Evolutionary conservation across 2,113 vertebrate genomes (phyloP).

Genomic region (Silurus asotus): DNA sequence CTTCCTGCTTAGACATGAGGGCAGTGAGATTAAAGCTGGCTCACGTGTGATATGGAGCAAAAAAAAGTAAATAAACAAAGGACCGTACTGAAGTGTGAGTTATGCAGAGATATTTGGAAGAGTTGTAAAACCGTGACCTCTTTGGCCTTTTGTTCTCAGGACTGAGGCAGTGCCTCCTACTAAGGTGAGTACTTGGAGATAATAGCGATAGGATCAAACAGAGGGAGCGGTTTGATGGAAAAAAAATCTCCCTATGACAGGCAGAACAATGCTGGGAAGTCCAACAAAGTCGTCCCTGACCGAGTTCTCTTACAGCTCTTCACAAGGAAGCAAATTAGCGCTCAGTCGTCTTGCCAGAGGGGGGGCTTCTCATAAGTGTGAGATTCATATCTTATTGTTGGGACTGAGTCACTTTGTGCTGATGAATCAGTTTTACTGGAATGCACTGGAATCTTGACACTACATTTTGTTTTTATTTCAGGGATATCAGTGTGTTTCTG

Average conservation of each 20-base stretch:
- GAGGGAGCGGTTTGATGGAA: conserved; percentile 21
- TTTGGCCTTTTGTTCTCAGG: conserved; percentile 40
- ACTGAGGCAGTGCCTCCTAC: conserved; percentile 22
- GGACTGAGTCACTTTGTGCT: not conserved
- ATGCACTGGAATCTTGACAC: not conserved
- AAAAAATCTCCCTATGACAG: conserved; percentile 21
- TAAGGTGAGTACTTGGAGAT: conserved; percentile 32
- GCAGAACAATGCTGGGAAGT: conserved; percentile 61
- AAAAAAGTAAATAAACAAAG: conserved; percentile 25
- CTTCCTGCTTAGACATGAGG: conserved; percentile 8
- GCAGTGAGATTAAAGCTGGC: not conserved
- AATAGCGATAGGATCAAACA: not conserved
- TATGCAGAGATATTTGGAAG: conserved; percentile 32
- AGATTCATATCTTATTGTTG: conserved; percentile 8
- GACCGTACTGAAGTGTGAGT: not conserved
- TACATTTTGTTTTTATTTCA: conserved; percentile 3
- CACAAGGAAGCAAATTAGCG: conserved; percentile 42
- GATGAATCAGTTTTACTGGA: conserved; percentile 33
- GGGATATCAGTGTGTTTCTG: not conserved
- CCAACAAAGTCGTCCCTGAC: conserved; percentile 27
- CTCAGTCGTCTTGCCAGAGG: conserved; percentile 34
- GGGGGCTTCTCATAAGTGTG: conserved; percentile 18
- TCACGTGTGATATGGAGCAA: not conserved
- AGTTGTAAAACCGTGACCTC: conserved; percentile 36
- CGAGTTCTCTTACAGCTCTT: conserved; percentile 8